Evolutionary conservation across 2,797 vertebrate genomes (phyloP).

Genomic region (Danio choprae): DNA sequence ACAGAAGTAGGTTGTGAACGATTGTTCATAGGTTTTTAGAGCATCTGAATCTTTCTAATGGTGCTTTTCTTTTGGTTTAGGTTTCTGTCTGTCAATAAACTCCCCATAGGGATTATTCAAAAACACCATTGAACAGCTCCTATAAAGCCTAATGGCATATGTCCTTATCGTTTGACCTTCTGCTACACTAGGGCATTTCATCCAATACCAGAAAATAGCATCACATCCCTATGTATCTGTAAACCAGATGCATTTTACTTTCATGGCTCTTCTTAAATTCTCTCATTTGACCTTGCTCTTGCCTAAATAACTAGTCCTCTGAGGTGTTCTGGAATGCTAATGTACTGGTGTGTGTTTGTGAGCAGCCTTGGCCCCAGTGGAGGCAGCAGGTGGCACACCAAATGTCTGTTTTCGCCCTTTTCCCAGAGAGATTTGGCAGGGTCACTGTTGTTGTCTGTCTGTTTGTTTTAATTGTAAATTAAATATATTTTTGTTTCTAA

Average conservation of each 20-base stretch:
- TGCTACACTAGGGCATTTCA: conserved; percentile 1
- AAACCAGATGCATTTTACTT: conserved; percentile 25
- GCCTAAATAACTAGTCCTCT: conserved; percentile 15
- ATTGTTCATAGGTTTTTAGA: not conserved
- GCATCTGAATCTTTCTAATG: not conserved
- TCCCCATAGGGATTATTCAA: conserved; percentile 1
- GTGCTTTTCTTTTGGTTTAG: not conserved
- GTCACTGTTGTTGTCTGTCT: conserved; percentile 19
- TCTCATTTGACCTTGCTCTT: conserved; percentile 23
- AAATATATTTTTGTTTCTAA: not conserved
- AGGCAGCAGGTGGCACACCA: conserved; percentile 47
- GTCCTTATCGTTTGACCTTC: conserved; percentile 20
- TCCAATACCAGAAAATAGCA: conserved; percentile 12
- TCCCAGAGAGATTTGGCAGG: conserved; percentile 32
- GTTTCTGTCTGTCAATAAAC: conserved; percentile 4
- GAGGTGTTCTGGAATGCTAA: conserved; percentile 44
- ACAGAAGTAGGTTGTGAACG: conserved; percentile 3
- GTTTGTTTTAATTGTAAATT: conserved; percentile 18
- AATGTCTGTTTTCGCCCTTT: conserved; percentile 27
- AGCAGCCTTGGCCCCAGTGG: conserved; percentile 41
- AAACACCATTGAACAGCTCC: not conserved
- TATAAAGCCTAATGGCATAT: conserved; percentile 6
- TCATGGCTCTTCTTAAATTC: not conserved
- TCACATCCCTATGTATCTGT: conserved; percentile 1
- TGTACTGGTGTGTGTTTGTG: not conserved